Conservation (phyloP, 2,888 invertebrate genomes). For the Mamestra brassicae region DNA sequence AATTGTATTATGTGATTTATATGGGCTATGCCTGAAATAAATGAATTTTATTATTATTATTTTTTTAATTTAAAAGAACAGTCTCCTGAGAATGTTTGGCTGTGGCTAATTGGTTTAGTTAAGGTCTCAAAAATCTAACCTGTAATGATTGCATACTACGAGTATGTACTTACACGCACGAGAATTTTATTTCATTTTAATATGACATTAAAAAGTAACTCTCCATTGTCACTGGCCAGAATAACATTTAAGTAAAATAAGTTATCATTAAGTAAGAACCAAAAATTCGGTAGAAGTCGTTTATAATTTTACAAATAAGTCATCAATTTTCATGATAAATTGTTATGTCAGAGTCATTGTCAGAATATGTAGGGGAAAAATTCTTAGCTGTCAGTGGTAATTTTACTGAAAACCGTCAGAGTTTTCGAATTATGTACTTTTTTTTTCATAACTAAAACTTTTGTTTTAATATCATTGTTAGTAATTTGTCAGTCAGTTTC, state of each 20-base stretch:
- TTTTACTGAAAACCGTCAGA: conserved; percentile 1
- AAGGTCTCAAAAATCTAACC: neutral
- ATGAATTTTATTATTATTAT: no score
- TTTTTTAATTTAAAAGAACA: no score
- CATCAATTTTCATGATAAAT: neutral
- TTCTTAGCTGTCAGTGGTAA: neutral
- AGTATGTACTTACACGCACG: no score
- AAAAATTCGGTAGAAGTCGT: neutral
- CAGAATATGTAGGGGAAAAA: neutral
- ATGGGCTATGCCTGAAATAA: no score
- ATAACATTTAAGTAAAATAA: neutral
- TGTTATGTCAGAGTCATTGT: neutral
- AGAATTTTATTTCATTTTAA: no score
- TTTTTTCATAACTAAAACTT: conserved; percentile 9
- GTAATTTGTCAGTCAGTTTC: conserved; percentile 28
- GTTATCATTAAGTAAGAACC: neutral
- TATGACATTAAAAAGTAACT: neutral
- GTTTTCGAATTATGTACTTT: neutral
- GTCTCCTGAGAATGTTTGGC: no score
- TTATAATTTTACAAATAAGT: neutral
- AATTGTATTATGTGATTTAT: no score
- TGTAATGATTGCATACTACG: neutral
- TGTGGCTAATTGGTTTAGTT: no score
- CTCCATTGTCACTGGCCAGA: neutral
- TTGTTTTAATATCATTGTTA: conserved; percentile 3